phyloP scores from a whole-genome alignment of 2,888 invertebrate species.

The Kryphioiulus occultus region DNA sequence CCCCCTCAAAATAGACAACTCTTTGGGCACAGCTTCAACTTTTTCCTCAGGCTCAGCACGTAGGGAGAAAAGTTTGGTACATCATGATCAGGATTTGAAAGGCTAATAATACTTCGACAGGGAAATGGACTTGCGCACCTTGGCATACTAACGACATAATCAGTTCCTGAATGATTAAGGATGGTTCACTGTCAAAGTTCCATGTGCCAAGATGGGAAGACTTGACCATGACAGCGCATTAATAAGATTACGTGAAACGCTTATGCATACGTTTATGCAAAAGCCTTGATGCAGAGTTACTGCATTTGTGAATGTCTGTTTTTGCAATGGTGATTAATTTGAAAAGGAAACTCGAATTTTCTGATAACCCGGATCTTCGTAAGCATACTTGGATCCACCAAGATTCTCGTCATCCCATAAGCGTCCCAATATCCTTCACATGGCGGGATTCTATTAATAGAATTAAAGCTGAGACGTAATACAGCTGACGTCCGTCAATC shows the following conservation, averaged over 20 bases:
- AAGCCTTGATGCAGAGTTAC: not conserved
- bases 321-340: not conserved
- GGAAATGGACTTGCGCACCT: not conserved
- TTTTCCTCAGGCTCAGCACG: not conserved
- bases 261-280: not conserved
- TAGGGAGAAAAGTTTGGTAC: not conserved
- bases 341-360: not conserved
- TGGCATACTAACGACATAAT: not conserved
- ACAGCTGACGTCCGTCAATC: too few species aligned
- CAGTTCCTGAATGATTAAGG: not conserved
- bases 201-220: not conserved
- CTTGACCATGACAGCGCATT: constrained; percentile 3
- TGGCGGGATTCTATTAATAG: not conserved
- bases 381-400: not conserved
- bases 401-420: not conserved
- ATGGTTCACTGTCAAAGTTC: not conserved
- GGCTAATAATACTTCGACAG: not conserved
- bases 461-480: not conserved
- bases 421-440: not conserved
- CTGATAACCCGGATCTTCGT: not conserved
- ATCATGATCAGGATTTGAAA: not conserved
- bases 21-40: constrained; percentile 32
- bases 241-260: not conserved
- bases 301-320: not conserved
- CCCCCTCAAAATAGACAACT: not conserved